Conservation (phyloP, 2,113 vertebrate species). For the Lynx canadensis region DNA sequence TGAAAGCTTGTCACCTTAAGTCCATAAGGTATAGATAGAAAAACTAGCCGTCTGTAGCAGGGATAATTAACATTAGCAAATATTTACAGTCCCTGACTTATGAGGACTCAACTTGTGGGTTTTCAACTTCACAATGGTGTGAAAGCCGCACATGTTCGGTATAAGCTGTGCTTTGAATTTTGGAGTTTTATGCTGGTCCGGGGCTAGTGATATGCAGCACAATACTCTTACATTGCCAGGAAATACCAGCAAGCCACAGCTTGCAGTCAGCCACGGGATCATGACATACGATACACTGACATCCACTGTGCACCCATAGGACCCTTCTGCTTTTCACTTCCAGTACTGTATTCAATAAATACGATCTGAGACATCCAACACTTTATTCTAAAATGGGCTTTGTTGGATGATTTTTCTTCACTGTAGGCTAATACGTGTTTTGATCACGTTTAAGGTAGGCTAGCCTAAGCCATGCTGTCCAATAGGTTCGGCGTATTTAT, state of each 20-base stretch:
- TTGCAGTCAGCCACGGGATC: neutral
- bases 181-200: neutral
- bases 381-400: neutral
- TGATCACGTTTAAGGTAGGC: neutral
- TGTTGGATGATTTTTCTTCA: neutral
- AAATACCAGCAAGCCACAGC: neutral
- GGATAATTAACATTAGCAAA: neutral
- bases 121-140: neutral
- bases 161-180: neutral
- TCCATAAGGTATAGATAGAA: accelerated
- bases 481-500: neutral
- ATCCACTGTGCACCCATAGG: neutral
- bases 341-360: neutral
- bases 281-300: neutral
- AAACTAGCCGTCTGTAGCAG: neutral
- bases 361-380: neutral
- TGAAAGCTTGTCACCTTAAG: neutral
- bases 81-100: neutral
- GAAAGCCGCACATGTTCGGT: neutral
- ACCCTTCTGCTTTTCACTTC: neutral
- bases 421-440: neutral
- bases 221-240: neutral
- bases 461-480: neutral
- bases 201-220: neutral
- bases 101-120: neutral